Evolutionary conservation across 2,888 invertebrate genomes (phyloP).

Genomic region (Cataglyphis cursor): DNA sequence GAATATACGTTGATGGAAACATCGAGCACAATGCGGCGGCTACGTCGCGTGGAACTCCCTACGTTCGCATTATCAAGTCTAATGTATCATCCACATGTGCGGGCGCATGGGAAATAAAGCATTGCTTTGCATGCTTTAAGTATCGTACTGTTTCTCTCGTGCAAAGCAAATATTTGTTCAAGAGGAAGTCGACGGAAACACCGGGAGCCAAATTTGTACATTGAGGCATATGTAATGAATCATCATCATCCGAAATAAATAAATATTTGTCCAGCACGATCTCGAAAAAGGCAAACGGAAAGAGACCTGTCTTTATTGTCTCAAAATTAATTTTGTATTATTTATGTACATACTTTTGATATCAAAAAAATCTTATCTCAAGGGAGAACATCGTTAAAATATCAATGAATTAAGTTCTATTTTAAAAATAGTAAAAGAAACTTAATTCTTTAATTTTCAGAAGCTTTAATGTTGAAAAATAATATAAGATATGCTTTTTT

Average conservation of each 20-base stretch:
- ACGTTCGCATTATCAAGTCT: conserved; percentile 43
- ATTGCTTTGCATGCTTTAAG: conserved; percentile 43
- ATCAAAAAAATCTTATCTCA: not conserved
- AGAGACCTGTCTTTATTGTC: not conserved
- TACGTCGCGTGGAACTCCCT: conserved; percentile 23
- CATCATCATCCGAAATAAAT: conserved; percentile 23
- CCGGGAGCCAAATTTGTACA: conserved; percentile 37
- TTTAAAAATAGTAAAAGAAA: not conserved
- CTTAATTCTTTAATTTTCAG: not conserved
- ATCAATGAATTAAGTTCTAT: not conserved
- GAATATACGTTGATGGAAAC: conserved; percentile 39
- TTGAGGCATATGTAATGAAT: conserved; percentile 3
- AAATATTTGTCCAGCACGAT: conserved; percentile 18
- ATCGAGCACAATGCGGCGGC: conserved; percentile 16
- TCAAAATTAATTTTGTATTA: not conserved
- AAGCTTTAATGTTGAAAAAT: not conserved
- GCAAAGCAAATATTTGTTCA: conserved; percentile 43
- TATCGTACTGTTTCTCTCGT: conserved; percentile 22
- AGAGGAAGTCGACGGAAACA: not conserved
- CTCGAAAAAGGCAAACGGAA: not conserved
- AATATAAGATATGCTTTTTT: not conserved
- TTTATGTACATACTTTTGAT: not conserved
- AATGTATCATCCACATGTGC: conserved; percentile 51
- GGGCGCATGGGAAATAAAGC: conserved; percentile 48
- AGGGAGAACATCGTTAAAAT: not conserved